These are phyloP conservation scores for Mixornis gularis DNA, from an alignment of 2,113 vertebrate species.

Conservation along the genomic window DNA sequence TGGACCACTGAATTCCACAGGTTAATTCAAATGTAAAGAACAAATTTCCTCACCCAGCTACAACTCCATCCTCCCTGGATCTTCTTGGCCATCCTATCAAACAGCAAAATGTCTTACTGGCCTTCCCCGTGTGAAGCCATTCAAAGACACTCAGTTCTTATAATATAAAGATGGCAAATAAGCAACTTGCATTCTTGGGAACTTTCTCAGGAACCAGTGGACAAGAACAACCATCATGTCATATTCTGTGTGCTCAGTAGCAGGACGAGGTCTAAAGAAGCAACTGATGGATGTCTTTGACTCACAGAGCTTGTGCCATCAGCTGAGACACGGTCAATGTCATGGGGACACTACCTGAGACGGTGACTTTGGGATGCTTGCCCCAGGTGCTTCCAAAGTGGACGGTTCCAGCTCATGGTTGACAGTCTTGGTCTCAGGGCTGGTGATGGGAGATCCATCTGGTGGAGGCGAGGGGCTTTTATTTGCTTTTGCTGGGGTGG, in stretches of 20 bases:
- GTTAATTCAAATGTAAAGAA: neutral
- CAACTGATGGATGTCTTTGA: neutral
- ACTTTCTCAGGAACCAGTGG: neutral
- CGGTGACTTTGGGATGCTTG: conserved; percentile 89
- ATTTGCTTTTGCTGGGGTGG: conserved; percentile 70
- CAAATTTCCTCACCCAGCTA: neutral
- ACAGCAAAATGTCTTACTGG: neutral
- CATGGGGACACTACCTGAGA: conserved; percentile 83
- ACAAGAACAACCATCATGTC: neutral
- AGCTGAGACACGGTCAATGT: neutral
- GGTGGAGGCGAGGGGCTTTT: conserved; percentile 76
- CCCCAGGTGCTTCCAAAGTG: conserved; percentile 72
- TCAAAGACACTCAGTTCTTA: neutral
- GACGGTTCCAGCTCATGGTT: conserved; percentile 82
- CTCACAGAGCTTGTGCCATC: neutral
- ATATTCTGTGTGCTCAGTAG: neutral
- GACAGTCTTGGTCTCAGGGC: conserved; percentile 75
- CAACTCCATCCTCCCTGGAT: neutral
- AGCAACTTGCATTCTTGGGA: neutral
- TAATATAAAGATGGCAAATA: neutral
- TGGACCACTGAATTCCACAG: neutral
- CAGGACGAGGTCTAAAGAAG: neutral
- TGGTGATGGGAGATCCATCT: conserved; percentile 72
- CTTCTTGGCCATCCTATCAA: neutral
- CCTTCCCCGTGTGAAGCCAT: neutral